A percentile compares a stretch with the other conserved stretches of the same genome.
phyloP scores from a whole-genome alignment of 2,888 invertebrate genomes.

The Zygaena filipendulae region DNA sequence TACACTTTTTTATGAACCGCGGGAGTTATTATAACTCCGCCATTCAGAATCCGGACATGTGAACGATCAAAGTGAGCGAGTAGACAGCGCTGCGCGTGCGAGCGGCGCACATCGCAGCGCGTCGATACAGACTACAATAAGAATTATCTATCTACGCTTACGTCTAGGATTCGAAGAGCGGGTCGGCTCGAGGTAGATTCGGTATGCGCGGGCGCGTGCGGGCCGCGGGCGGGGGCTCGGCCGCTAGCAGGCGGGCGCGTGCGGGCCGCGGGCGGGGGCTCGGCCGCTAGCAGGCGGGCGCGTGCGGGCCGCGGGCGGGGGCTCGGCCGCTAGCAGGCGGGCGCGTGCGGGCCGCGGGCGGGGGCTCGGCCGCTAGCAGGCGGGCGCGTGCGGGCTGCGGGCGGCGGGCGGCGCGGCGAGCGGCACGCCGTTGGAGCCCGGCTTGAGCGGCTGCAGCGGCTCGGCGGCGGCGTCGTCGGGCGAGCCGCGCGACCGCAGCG shows the following conservation, averaged over 20 bases:
- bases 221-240: conserved; percentile 14
- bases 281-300: conserved; percentile 19
- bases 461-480: conserved; percentile 47
- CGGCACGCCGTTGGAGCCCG: conserved; percentile 1
- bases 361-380: conserved; percentile 18
- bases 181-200: conserved; percentile 40
- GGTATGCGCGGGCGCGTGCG: conserved; percentile 11
- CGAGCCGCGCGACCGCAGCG: conserved; percentile 44
- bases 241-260: conserved; percentile 19
- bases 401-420: conserved; percentile 12
- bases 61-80: no score
- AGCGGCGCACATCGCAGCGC: conserved; percentile 22
- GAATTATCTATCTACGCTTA: conserved; percentile 52
- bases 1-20: no score
- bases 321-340: conserved; percentile 20
- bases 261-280: conserved; percentile 18
- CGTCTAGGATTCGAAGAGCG: conserved; percentile 56
- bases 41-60: no score
- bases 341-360: conserved; percentile 15
- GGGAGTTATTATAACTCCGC: no score
- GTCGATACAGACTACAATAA: no score
- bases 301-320: conserved; percentile 13
- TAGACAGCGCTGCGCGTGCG: no score
- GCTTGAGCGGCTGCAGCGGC: conserved; percentile 28
- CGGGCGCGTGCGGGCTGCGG: conserved; percentile 18